Evolutionary conservation across 2,113 vertebrate species (phyloP).

Genomic region (Solenodon paradoxus): DNA sequence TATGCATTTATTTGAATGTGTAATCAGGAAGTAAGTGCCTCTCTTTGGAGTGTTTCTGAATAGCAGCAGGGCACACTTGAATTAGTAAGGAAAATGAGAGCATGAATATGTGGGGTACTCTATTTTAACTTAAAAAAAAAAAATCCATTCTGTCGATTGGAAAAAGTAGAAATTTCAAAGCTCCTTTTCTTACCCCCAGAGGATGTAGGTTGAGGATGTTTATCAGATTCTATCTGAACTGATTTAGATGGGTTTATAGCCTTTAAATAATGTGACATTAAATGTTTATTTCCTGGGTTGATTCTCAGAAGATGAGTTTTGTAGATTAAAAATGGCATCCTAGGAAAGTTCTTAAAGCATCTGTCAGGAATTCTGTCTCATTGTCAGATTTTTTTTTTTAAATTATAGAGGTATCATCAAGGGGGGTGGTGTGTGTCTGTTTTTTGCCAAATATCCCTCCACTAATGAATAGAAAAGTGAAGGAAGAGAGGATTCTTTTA

Average conservation of each 20-base stretch:
- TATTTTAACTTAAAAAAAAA: slow-evolving; percentile 45
- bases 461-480: not conserved
- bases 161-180: slow-evolving; percentile 52
- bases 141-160: slow-evolving; percentile 48
- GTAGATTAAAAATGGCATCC: not conserved
- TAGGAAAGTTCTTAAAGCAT: slow-evolving; percentile 5
- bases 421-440: not conserved
- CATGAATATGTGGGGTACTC: slow-evolving; percentile 71
- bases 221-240: not conserved
- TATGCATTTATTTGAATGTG: slow-evolving; percentile 77
- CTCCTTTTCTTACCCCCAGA: not conserved
- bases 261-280: slow-evolving; percentile 45
- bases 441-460: not conserved
- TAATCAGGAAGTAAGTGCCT: slow-evolving; percentile 75
- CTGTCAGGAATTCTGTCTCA: not conserved
- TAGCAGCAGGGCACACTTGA: slow-evolving; percentile 75
- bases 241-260: not conserved
- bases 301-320: slow-evolving; percentile 50
- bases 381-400: not conserved
- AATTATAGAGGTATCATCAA: not conserved
- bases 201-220: not conserved
- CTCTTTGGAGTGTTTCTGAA: slow-evolving; percentile 74
- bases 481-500: not conserved
- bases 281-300: slow-evolving; percentile 38
- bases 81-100: slow-evolving; percentile 76